Percentiles rank a stretch among this genome's conserved stretches.
phyloP scores from a whole-genome alignment of 2,113 vertebrate genomes.

The Brevimyrus niger region DNA sequence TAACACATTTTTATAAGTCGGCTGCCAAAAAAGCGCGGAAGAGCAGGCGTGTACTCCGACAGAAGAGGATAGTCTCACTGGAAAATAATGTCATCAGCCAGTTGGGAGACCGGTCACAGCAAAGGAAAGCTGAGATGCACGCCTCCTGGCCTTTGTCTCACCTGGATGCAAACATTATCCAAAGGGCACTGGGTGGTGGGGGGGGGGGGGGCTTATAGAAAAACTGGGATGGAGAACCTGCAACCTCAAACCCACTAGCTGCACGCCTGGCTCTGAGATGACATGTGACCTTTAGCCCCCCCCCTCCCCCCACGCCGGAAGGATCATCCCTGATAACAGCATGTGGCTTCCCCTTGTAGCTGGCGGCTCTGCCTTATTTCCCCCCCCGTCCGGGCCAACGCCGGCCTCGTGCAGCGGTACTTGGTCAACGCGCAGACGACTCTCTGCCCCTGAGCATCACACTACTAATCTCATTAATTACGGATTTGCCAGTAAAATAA shows the following conservation, averaged over 20 bases:
- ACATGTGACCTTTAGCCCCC: not conserved
- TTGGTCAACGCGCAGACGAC: not conserved
- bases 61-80: constrained; percentile 13
- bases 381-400: constrained; percentile 6
- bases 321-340: not conserved
- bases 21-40: not conserved
- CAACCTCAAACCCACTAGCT: not conserved
- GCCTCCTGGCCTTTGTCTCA: not conserved
- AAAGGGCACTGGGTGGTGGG: not conserved
- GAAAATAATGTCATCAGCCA: not conserved
- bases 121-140: not conserved
- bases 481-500: not conserved
- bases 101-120: not conserved
- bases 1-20: not conserved
- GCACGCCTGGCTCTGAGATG: not conserved
- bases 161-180: not conserved
- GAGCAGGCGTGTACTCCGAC: not conserved
- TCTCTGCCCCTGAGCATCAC: not conserved
- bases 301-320: not conserved
- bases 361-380: not conserved
- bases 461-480: not conserved
- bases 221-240: not conserved
- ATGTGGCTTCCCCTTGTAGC: not conserved
- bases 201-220: not conserved
- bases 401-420: constrained; percentile 16